A percentile compares a stretch with the other conserved stretches of the same genome.
Evolutionary conservation across 1,140 invertebrate species (phyloP).

Genomic region (Drosophila asahinai): DNA sequence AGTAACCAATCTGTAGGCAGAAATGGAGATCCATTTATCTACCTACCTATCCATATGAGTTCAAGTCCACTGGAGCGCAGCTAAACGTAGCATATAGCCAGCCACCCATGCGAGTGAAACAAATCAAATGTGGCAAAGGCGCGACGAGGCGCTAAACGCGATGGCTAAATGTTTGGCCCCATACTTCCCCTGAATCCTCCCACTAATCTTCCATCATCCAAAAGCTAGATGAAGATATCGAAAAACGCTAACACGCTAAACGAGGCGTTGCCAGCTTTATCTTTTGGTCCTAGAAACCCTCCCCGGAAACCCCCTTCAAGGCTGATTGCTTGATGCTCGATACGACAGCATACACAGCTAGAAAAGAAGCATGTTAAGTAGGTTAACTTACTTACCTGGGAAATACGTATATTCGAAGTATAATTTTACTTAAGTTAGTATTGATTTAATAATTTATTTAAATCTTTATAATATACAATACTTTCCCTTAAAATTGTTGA

Average conservation of each 20-base stretch:
- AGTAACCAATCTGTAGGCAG: slow-evolving; percentile 14
- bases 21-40: slow-evolving; percentile 4
- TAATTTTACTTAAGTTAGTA: too few relatives aligned
- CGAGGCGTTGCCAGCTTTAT: slow-evolving; percentile 22
- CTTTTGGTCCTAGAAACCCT: not conserved
- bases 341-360: not conserved
- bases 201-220: not conserved
- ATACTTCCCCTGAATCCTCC: not conserved
- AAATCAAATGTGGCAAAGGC: slow-evolving; percentile 65
- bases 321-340: slow-evolving; percentile 27
- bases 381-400: too few relatives aligned
- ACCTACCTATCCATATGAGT: not conserved
- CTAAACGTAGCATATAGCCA: slow-evolving; percentile 29
- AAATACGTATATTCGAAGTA: too few relatives aligned
- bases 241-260: slow-evolving; percentile 23
- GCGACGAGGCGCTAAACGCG: slow-evolving; percentile 65
- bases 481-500: too few relatives aligned
- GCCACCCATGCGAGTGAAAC: slow-evolving; percentile 35
- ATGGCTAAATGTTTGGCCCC: slow-evolving; percentile 61
- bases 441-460: too few relatives aligned
- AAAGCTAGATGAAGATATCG: slow-evolving; percentile 24
- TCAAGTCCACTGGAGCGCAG: slow-evolving; percentile 30
- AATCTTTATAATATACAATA: too few relatives aligned
- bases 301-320: slow-evolving; percentile 6
- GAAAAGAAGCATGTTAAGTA: not conserved